Base-by-base conservation (phyloP, 2,113 vertebrate genomes). In the Notothenia coriiceps region DNA sequence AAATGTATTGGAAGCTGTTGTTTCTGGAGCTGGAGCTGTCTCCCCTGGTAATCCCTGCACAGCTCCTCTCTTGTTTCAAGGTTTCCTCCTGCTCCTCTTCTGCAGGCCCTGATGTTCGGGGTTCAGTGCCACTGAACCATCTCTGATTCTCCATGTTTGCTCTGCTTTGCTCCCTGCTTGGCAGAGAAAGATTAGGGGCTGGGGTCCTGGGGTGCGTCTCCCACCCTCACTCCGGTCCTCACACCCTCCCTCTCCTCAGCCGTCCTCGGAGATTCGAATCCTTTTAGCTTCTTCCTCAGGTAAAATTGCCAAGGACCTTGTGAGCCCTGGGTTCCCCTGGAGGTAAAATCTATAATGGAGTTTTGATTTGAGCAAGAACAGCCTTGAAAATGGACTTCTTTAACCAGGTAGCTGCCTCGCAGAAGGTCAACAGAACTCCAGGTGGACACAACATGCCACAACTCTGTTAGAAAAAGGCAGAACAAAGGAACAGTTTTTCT, bases 81-180 rank as follows among this genome's bases (percentile, higher is more conserved):
- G 74, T 74, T 88, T 70, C 72, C 83, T 90, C 89, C 93, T 93
- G 74, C 95, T 95, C 95, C 95, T 89, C 91, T 93, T 95, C 95
- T 93, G 90, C 85, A 70, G 93, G 94, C 95, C 94, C 89, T 92
- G 93, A 89, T 93, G 91, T 94, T 94, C 91, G 86, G 89, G 94
- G 94, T 95, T 96, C 93, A 93, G 92, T 93, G 91, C 92, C 94
- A 94, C 93, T 95, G 94, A 96, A 97, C 96, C 93, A 90, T 94
- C 95, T 94, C 84, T 96, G 96, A 97, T 97, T 97, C 96, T 96
- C 95, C 91, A 95, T 96, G 95, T 95, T 95, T 95, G 73, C 92
- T 92, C 91, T 90, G 91, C 94, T 93, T 96, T 95, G 94, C 94
- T 94, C 92, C 94, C 94, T 96, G 95, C 95, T 96, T 96, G 96